Percentiles rank a stretch among this genome's conserved stretches.
phyloP scores from a whole-genome alignment of 2,888 invertebrate genomes.

The Drosophila buzzatii region DNA sequence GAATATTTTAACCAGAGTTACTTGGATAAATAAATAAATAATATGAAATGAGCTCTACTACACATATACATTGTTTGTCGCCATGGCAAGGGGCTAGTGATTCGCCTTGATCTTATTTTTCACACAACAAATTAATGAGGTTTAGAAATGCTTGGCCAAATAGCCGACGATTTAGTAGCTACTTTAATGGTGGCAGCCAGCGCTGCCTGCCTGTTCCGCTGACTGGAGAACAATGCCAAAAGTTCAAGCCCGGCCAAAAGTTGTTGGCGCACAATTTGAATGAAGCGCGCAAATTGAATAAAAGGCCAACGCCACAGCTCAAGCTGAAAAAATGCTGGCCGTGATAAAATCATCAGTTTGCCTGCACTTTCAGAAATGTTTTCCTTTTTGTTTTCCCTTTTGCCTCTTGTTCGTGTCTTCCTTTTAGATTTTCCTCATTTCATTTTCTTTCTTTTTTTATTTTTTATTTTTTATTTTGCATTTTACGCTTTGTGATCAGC shows the following conservation, averaged over 20 bases:
- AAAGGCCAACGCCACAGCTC: constrained; percentile 66
- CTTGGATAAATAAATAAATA: not conserved
- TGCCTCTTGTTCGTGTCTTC: constrained; percentile 10
- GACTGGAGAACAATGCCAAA: constrained; percentile 58
- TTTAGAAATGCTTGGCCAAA: constrained; percentile 6
- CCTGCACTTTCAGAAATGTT: constrained; percentile 29
- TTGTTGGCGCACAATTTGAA: constrained; percentile 61
- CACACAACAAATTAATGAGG: constrained; percentile 32
- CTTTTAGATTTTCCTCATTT: constrained; percentile 9
- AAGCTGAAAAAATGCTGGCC: constrained; percentile 69
- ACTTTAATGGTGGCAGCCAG: constrained; percentile 23
- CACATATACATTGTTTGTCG: not conserved
- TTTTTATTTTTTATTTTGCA: constrained; percentile 13
- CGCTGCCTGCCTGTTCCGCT: constrained; percentile 22
- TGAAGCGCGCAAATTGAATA: constrained; percentile 72
- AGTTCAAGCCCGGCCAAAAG: constrained; percentile 63
- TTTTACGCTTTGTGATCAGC: constrained; percentile 36
- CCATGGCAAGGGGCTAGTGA: too few relatives aligned
- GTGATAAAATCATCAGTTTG: constrained; percentile 69
- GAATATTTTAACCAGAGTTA: not conserved
- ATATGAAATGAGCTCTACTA: not conserved
- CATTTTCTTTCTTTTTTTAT: constrained; percentile 16
- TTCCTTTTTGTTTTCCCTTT: constrained; percentile 18
- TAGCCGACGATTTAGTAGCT: constrained; percentile 16
- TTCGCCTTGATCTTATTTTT: constrained; percentile 20